Evolutionary conservation across 2,797 vertebrate genomes (phyloP).

Genomic region (Oreonectes daqikongensis): DNA sequence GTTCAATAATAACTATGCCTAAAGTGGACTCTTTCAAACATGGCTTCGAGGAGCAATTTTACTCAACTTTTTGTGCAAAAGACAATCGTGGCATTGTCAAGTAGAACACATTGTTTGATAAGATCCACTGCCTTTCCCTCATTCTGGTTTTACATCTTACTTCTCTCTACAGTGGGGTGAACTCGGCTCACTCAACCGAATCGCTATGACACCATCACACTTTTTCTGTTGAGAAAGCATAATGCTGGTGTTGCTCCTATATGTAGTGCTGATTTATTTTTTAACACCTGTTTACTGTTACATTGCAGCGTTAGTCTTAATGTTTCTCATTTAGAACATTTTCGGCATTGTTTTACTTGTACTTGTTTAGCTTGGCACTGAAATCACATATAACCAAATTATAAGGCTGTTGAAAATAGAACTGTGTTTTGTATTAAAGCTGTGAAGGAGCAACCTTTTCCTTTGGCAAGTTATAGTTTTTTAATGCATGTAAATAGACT

Average conservation of each 20-base stretch:
- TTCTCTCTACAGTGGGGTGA: background rate
- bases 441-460: too few relatives aligned
- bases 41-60: conserved; percentile 15
- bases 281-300: background rate
- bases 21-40: conserved; percentile 18
- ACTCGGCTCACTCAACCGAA: background rate
- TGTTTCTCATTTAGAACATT: background rate
- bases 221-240: background rate
- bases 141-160: background rate
- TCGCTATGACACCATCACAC: conserved; percentile 3
- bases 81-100: background rate
- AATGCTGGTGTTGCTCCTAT: background rate
- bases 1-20: conserved; percentile 33
- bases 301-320: background rate
- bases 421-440: too few relatives aligned
- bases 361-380: background rate
- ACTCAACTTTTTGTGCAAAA: conserved; percentile 13
- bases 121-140: background rate
- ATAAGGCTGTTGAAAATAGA: background rate
- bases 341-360: background rate
- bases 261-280: background rate
- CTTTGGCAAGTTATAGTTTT: too few relatives aligned
- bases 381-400: background rate
- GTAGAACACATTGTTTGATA: conserved; percentile 2
- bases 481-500: too few relatives aligned